phyloP scores from a whole-genome alignment of 2,888 invertebrate species.

The Ochropleura plecta region DNA sequence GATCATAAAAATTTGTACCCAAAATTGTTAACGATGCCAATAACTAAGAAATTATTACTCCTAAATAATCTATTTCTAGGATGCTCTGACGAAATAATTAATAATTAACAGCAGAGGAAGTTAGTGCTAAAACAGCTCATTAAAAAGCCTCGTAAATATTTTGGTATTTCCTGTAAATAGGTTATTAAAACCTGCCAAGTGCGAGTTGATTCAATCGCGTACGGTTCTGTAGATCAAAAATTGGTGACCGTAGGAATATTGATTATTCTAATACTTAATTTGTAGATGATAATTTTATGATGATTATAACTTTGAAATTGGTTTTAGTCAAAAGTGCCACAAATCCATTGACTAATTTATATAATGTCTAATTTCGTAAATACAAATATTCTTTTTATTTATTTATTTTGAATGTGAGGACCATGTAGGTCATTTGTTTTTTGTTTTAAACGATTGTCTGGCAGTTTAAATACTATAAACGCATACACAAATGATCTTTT shows the following conservation, averaged over 20 bases:
- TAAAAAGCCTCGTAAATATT: slow-evolving; percentile 42
- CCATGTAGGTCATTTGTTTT: no score
- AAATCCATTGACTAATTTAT: not conserved
- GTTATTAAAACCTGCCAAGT: slow-evolving; percentile 14
- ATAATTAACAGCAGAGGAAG: slow-evolving; percentile 43
- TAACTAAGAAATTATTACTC: slow-evolving; percentile 5
- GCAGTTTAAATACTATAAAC: no score
- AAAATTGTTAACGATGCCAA: not conserved
- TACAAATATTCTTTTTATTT: no score
- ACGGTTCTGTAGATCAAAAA: slow-evolving; percentile 13
- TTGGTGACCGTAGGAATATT: not conserved
- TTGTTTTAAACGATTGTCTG: no score
- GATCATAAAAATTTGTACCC: not conserved
- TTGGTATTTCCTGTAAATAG: slow-evolving; percentile 57
- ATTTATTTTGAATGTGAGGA: no score
- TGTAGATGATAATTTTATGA: not conserved
- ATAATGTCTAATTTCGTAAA: no score
- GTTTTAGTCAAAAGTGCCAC: no score
- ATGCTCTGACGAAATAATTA: slow-evolving; percentile 21
- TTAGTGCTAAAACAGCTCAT: slow-evolving; percentile 53
- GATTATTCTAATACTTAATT: not conserved
- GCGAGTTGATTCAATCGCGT: not conserved
- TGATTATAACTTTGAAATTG: not conserved
- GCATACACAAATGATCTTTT: no score
- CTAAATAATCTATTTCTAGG: slow-evolving; percentile 15